These are phyloP conservation scores for Gortyna flavago DNA, from an alignment of 2,888 invertebrate species.

Conservation along the genomic window DNA sequence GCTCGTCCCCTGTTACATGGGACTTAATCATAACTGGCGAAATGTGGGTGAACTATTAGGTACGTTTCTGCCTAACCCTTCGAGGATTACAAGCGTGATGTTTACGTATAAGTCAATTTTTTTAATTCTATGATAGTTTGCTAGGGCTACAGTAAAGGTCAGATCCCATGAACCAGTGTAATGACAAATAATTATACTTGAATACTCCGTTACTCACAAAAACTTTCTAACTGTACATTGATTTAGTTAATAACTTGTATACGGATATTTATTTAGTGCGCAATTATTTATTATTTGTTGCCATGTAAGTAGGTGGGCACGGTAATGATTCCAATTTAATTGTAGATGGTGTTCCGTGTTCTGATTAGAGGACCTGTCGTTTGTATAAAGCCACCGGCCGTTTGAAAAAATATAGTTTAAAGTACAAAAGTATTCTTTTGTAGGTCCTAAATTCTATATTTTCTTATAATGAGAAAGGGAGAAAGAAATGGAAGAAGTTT, in stretches of 20 bases:
- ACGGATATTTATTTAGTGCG: slow-evolving; percentile 71
- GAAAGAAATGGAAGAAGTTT: no score
- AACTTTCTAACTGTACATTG: slow-evolving; percentile 54
- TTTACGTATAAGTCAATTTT: not conserved
- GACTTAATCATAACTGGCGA: not conserved
- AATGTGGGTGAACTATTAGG: not conserved
- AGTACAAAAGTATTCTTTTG: no score
- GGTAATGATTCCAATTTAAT: slow-evolving; percentile 79
- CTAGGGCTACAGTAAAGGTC: slow-evolving; percentile 31
- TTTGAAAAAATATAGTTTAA: no score
- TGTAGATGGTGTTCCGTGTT: slow-evolving; percentile 69
- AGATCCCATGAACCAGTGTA: slow-evolving; percentile 39
- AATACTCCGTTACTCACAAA: slow-evolving; percentile 46
- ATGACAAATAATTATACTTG: slow-evolving; percentile 46
- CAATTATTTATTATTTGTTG: slow-evolving; percentile 77
- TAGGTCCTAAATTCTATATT: no score
- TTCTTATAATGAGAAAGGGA: not conserved
- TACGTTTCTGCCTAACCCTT: not conserved
- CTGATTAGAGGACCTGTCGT: slow-evolving; percentile 56
- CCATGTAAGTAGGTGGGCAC: slow-evolving; percentile 72
- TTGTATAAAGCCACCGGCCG: no score
- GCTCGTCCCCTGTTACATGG: not conserved
- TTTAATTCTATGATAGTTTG: not conserved
- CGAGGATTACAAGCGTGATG: not conserved
- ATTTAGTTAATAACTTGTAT: slow-evolving; percentile 65